A percentile compares a stretch with the other conserved stretches of the same genome.
phyloP scores from a whole-genome alignment of 2,113 vertebrate species.

The Antechinus flavipes region DNA sequence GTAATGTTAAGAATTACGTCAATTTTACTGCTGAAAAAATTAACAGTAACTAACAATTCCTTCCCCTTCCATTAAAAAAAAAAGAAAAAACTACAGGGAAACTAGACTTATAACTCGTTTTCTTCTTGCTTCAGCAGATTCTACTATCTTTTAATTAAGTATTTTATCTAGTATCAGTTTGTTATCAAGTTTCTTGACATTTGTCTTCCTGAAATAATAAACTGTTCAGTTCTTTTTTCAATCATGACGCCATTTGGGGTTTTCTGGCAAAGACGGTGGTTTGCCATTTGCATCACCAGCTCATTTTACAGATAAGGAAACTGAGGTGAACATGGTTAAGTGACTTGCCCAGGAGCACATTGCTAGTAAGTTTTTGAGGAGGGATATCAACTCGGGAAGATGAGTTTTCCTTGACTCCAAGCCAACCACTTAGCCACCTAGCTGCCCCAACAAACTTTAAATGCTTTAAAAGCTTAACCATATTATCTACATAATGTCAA shows the following conservation, averaged over 20 bases:
- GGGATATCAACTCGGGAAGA: background rate
- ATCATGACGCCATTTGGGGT: background rate
- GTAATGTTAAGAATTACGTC: slow-evolving; percentile 46
- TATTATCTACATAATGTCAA: background rate
- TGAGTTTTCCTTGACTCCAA: background rate
- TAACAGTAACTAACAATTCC: background rate
- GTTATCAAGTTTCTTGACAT: background rate
- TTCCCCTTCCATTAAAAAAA: background rate
- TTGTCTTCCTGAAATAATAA: background rate
- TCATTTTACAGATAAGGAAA: background rate
- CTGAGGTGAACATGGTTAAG: background rate
- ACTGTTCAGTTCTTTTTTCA: background rate
- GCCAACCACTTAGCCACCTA: background rate
- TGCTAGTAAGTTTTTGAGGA: background rate
- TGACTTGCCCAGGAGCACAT: background rate
- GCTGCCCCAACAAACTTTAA: background rate
- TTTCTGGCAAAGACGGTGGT: background rate
- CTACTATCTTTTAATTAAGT: background rate
- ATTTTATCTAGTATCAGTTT: background rate
- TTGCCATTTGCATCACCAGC: background rate
- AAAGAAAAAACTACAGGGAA: background rate
- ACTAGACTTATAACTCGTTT: slow-evolving; percentile 22
- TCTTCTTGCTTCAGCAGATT: background rate
- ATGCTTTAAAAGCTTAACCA: background rate
- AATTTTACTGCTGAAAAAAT: background rate